Percentiles rank a stretch among this genome's conserved stretches.
phyloP scores from a whole-genome alignment of 2,113 vertebrate genomes.

The Notarius lentiginosus region DNA sequence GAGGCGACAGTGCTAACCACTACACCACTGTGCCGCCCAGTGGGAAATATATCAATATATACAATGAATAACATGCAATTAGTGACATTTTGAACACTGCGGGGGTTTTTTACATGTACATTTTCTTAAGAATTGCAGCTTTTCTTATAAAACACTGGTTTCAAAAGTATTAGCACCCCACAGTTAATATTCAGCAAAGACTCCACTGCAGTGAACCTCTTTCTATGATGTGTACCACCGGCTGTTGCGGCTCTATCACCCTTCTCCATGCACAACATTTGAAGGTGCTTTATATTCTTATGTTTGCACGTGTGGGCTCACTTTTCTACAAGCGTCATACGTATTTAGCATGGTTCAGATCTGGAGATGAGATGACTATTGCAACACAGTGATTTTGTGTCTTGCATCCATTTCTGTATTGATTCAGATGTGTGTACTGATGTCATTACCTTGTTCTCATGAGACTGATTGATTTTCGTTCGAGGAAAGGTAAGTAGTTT shows the following conservation, averaged over 20 bases:
- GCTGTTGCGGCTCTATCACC: not conserved
- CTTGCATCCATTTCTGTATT: constrained; percentile 14
- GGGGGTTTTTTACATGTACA: not conserved
- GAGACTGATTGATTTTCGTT: not conserved
- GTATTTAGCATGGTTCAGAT: not conserved
- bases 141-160: not conserved
- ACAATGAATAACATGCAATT: not conserved
- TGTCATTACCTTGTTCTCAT: constrained; percentile 5
- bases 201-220: not conserved
- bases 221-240: not conserved
- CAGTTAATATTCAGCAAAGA: not conserved
- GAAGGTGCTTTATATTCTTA: not conserved
- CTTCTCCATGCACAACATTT: not conserved
- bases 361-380: not conserved
- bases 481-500: not conserved
- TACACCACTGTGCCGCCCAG: too few relatives aligned
- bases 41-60: not conserved
- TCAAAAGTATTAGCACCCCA: not conserved
- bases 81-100: not conserved
- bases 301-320: not conserved
- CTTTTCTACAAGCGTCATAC: not conserved
- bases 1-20: too few relatives aligned
- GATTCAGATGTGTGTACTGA: not conserved
- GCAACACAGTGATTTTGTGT: constrained; percentile 1
- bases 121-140: not conserved